A percentile compares a stretch with the other conserved stretches of the same genome.
phyloP scores from a whole-genome alignment of 2,797 vertebrate genomes.

The Parotocinclus haroldoi region DNA sequence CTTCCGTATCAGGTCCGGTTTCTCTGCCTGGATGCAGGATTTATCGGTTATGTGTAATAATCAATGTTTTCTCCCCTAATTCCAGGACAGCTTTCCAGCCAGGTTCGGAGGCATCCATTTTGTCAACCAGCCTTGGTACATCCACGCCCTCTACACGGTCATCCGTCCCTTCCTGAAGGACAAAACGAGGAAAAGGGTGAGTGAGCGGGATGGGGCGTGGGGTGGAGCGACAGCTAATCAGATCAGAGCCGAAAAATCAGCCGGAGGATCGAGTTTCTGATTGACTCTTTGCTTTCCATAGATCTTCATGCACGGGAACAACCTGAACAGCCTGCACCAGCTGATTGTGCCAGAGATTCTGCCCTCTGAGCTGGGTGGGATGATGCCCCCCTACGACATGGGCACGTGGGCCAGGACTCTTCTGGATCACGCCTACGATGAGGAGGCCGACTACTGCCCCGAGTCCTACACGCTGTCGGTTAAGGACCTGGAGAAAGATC shows the following conservation, averaged over 20 bases:
- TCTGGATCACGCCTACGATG: conserved; percentile 94
- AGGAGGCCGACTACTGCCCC: conserved; percentile 86
- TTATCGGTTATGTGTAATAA: no score
- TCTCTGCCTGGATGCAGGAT: no score
- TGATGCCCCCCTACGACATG: conserved; percentile 98
- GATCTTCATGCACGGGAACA: conserved; percentile 99
- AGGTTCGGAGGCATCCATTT: conserved; percentile 98
- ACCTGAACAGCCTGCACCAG: conserved; percentile 95
- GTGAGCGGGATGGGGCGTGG: conserved; percentile 11
- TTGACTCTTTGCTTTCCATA: conserved; percentile 48
- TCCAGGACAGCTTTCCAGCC: conserved; percentile 95
- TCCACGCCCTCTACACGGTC: conserved; percentile 96
- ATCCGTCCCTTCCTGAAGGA: conserved; percentile 96
- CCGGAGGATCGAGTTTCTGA: conserved; percentile 1
- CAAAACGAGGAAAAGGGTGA: conserved; percentile 97
- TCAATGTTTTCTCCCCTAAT: no score
- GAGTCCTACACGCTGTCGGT: conserved; percentile 86
- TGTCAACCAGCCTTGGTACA: conserved; percentile 98
- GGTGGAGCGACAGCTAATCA: not conserved
- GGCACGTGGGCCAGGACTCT: conserved; percentile 96
- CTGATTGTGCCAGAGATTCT: conserved; percentile 96
- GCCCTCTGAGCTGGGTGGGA: conserved; percentile 94
- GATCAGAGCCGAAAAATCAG: not conserved
- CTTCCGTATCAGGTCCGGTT: no score
- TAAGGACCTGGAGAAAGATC: conserved; percentile 80